Conservation (phyloP, 2,888 invertebrate genomes). For the Athalia cordata region DNA sequence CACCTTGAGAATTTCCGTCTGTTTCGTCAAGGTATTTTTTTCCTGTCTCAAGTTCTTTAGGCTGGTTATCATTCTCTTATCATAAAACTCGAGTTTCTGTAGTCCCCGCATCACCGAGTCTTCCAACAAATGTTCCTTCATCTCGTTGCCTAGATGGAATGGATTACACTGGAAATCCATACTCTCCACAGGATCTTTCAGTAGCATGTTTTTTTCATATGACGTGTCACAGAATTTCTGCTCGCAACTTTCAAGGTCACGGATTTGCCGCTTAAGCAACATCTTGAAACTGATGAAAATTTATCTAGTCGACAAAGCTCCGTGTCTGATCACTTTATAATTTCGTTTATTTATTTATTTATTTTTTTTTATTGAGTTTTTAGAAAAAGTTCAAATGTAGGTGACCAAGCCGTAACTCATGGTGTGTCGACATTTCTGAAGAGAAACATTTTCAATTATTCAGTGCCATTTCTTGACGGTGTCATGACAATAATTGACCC, state of each 20-base stretch:
- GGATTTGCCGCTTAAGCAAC: too few relatives aligned
- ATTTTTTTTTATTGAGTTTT: too few relatives aligned
- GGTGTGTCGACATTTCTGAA: too few relatives aligned
- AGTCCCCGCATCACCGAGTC: slow-evolving; percentile 37
- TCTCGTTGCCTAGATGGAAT: slow-evolving; percentile 6
- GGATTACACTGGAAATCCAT: slow-evolving; percentile 7
- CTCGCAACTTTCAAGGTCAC: too few relatives aligned
- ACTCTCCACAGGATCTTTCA: slow-evolving; percentile 37
- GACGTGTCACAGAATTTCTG: slow-evolving; percentile 39
- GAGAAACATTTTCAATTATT: too few relatives aligned
- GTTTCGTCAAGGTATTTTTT: slow-evolving; percentile 26
- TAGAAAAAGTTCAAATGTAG: too few relatives aligned
- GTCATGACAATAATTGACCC: too few relatives aligned
- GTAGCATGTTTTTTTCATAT: slow-evolving; percentile 31
- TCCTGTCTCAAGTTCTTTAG: slow-evolving; percentile 33
- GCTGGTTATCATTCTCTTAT: slow-evolving; percentile 35
- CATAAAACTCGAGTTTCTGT: slow-evolving; percentile 40
- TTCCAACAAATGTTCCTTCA: slow-evolving; percentile 17
- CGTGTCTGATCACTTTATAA: background rate
- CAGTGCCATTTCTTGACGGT: too few relatives aligned
- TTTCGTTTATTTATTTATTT: background rate
- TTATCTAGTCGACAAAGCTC: too few relatives aligned
- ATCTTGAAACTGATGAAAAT: background rate
- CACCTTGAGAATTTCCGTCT: slow-evolving; percentile 31
- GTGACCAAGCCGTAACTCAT: too few relatives aligned